phyloP scores from a whole-genome alignment of 2,113 vertebrate genomes.

The Cyanoderma ruficeps region DNA sequence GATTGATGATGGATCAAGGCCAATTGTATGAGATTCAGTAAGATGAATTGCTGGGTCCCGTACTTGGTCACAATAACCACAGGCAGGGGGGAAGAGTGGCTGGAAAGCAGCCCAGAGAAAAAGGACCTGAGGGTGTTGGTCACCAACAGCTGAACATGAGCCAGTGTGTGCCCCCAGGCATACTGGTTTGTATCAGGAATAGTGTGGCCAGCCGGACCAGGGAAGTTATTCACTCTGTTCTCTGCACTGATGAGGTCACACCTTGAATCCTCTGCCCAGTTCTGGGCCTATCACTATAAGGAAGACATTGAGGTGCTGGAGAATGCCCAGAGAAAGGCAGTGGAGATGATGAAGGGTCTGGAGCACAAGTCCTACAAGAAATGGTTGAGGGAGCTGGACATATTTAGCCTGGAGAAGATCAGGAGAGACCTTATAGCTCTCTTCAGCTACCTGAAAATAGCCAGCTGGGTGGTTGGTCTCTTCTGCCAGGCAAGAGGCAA shows the following conservation, averaged over 20 bases:
- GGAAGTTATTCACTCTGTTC: neutral
- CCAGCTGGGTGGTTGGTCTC: neutral
- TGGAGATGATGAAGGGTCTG: neutral
- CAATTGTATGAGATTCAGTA: neutral
- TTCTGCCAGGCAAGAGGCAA: neutral
- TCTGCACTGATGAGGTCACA: neutral
- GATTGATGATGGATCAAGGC: neutral
- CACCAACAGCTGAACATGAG: neutral
- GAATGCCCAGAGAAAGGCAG: accelerated
- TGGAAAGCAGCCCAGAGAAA: neutral
- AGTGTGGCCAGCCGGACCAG: neutral
- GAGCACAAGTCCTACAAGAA: neutral
- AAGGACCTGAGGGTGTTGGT: neutral
- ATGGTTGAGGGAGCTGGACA: neutral
- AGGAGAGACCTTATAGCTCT: neutral
- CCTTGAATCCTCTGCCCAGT: neutral
- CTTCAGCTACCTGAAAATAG: neutral
- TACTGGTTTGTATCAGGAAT: neutral
- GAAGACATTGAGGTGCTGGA: neutral
- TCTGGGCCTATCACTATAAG: neutral
- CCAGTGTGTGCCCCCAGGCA: neutral
- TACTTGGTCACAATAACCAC: neutral
- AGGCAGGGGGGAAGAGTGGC: neutral
- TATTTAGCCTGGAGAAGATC: neutral
- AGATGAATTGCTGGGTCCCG: neutral